Evolutionary conservation across 1,140 invertebrate genomes (phyloP), one percentile per base, ranked within the genome.

Genomic region (Plodia interpunctella): DNA sequence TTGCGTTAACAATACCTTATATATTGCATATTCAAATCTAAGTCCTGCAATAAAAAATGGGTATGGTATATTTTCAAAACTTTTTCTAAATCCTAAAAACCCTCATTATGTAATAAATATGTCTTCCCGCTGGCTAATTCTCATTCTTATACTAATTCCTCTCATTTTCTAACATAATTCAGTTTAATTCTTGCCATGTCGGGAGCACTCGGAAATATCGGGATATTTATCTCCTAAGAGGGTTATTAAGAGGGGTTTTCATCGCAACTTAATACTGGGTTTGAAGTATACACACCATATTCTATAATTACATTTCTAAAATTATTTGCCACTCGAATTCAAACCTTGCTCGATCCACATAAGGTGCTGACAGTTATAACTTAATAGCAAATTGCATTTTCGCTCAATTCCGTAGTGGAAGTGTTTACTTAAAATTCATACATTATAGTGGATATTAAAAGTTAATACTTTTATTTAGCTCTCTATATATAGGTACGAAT

Each of bases 181-280:
- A 69, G 59, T 66, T 66, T 66, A 66, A 72, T 66, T 66, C 64
- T 62, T 55, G 50, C 62, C 25, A 59, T 55, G 70, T 66, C 66
- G 63, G 55, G 67, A 59, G 35, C 66, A 69, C 61, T 57, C 66
- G 60, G 49, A 69, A 64, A 72, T 68, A 62, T 72, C 55, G 55
- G 62, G 61, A 66, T 66, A 66, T 72, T 72, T 72, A 72, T 66
- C 64, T 60, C 64, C 50, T 59, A 44, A 60, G 60, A 65, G 61
- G 63, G 63, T 66, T 66, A 70, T 65, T 65, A 69, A 65, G 63
- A 49, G 53, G 38, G 59, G 58, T 68, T 62, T n/a, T 68, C 63
- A 63, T 65, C 49, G 63, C 53, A 32, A 57, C 59, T 59, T 59
- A 52, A 59, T 59, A 59, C 50, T 11, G 30, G 32, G 57, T 59